Evolutionary conservation across 2,797 vertebrate genomes (phyloP).

Genomic region (Streptopelia turtur): DNA sequence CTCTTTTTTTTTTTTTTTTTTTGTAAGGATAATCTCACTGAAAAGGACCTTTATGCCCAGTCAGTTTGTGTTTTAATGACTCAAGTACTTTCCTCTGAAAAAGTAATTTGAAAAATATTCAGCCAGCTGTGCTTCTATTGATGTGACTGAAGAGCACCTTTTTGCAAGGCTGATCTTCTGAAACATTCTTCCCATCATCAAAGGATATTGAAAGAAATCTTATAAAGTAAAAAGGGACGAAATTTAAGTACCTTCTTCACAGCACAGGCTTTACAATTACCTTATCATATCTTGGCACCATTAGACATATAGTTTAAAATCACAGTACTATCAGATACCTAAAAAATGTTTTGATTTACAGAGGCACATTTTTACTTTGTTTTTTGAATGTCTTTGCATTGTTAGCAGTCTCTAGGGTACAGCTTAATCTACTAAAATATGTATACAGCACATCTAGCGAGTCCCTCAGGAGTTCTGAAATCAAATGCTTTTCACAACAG

Average conservation of each 20-base stretch:
- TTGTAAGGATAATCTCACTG: neutral
- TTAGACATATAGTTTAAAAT: neutral
- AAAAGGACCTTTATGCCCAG: neutral
- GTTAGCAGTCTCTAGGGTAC: neutral
- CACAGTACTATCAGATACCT: neutral
- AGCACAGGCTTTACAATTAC: neutral
- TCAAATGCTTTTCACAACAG: neutral
- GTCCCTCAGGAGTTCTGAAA: neutral
- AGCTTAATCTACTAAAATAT: neutral
- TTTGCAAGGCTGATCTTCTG: constrained; percentile 15
- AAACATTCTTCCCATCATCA: neutral
- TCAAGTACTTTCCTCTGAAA: constrained; percentile 8
- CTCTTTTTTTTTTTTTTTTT: neutral
- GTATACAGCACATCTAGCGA: neutral
- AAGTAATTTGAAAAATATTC: constrained; percentile 12
- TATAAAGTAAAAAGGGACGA: neutral
- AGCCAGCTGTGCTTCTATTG: neutral
- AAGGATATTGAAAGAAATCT: neutral
- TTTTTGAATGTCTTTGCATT: neutral
- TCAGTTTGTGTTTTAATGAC: neutral
- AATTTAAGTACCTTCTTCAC: neutral
- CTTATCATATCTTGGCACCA: neutral
- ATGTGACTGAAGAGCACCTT: constrained; percentile 10
- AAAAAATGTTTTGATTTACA: neutral
- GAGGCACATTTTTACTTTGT: neutral